A percentile compares a stretch with the other conserved stretches of the same genome.
Conservation (phyloP, 2,797 vertebrate species). For the Chelon auratus region DNA sequence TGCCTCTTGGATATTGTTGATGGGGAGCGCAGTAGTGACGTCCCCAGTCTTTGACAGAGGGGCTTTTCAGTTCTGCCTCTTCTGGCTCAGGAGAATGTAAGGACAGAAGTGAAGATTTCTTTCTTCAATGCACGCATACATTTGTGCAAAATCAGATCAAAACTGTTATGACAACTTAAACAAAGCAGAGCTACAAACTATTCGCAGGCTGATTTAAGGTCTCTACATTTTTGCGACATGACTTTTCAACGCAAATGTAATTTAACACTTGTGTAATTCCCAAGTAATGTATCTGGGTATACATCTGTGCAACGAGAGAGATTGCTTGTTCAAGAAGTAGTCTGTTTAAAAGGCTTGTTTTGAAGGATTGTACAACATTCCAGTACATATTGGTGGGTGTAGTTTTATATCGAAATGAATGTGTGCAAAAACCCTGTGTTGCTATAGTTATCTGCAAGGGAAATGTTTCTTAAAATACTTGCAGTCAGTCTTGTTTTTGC, state of each 20-base stretch:
- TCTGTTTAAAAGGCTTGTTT: slow-evolving; percentile 7
- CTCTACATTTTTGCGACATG: background rate
- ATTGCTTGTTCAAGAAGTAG: background rate
- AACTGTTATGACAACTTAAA: background rate
- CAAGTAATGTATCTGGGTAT: background rate
- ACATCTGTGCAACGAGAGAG: background rate
- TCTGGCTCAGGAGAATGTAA: slow-evolving; percentile 32
- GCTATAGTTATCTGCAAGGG: background rate
- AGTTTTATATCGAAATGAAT: background rate
- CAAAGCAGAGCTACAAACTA: background rate
- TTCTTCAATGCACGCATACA: too few relatives aligned
- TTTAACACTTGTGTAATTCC: slow-evolving; percentile 15
- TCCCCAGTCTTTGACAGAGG: slow-evolving; percentile 46
- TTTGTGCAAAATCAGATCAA: background rate
- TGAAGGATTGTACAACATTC: slow-evolving; percentile 1
- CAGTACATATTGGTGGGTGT: background rate
- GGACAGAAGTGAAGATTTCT: slow-evolving; percentile 14
- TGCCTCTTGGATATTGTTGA: slow-evolving; percentile 67
- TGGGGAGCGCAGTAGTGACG: slow-evolving; percentile 42
- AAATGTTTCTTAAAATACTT: background rate
- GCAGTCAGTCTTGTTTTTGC: background rate
- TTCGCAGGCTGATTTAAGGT: background rate
- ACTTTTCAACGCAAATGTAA: slow-evolving; percentile 6
- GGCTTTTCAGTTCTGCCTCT: slow-evolving; percentile 25
- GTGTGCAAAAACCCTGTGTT: background rate